Conservation (phyloP, 2,797 vertebrate species). For the Petrocephalus schoutedeni region DNA sequence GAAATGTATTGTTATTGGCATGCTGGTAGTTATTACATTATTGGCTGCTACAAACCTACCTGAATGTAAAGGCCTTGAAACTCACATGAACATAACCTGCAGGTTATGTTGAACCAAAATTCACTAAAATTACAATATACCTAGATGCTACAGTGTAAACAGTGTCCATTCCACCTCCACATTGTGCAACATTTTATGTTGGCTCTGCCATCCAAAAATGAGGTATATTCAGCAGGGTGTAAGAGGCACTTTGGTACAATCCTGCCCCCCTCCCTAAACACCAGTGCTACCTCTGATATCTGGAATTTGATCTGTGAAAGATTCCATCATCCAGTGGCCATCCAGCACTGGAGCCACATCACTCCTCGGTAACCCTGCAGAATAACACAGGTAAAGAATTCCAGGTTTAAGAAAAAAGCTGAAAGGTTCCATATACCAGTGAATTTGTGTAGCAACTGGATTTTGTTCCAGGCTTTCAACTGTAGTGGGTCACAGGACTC, state of each 20-base stretch:
- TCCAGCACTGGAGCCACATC: neutral
- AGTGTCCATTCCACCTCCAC: neutral
- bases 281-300: constrained; percentile 8
- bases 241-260: neutral
- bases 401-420: neutral
- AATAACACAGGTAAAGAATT: neutral
- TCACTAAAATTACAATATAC: neutral
- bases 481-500: neutral
- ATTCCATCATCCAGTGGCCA: constrained; percentile 13
- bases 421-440: neutral
- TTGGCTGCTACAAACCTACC: neutral
- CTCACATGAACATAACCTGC: neutral
- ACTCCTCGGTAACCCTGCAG: neutral
- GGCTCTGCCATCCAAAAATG: constrained; percentile 4
- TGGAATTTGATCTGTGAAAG: constrained; percentile 21
- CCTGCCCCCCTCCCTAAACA: neutral
- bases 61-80: neutral
- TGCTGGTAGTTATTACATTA: neutral
- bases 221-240: constrained; percentile 6
- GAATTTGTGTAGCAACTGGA: neutral
- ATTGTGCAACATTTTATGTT: constrained; percentile 7
- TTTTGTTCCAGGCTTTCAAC: neutral
- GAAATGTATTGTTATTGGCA: neutral
- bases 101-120: neutral
- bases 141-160: neutral